Conservation (phyloP, 2,888 invertebrate genomes). For the Hemistola chrysoprasaria region DNA sequence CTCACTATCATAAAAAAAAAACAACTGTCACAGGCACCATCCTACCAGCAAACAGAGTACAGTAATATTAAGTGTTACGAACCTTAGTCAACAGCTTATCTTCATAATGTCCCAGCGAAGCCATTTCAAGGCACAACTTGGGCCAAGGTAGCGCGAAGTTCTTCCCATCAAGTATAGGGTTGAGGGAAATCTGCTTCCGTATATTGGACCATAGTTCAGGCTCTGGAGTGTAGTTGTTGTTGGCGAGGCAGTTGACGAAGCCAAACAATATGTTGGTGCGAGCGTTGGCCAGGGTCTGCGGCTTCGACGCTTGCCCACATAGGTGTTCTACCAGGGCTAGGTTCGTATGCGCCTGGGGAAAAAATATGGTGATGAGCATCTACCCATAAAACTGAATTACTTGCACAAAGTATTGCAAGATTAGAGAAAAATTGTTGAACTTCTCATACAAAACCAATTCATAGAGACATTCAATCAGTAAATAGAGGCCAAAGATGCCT, state of each 20-base stretch:
- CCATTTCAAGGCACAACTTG: constrained; percentile 79
- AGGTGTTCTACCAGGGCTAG: constrained; percentile 82
- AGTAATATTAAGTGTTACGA: constrained; percentile 29
- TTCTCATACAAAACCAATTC: too few relatives aligned
- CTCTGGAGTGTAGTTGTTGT: constrained; percentile 83
- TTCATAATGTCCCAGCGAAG: constrained; percentile 82
- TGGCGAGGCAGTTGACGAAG: constrained; percentile 80
- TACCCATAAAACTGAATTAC: too few relatives aligned
- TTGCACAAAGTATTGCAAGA: too few relatives aligned
- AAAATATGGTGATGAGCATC: too few relatives aligned
- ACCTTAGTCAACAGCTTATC: constrained; percentile 74
- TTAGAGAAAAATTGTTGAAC: too few relatives aligned
- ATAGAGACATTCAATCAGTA: too few relatives aligned
- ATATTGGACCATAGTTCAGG: constrained; percentile 76
- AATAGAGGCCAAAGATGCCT: too few relatives aligned
- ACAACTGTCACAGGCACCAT: too few relatives aligned
- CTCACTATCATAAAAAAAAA: too few relatives aligned
- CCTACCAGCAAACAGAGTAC: too few relatives aligned
- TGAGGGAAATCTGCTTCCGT: constrained; percentile 59
- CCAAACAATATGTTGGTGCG: constrained; percentile 65
- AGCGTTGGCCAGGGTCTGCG: constrained; percentile 55
- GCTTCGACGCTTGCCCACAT: constrained; percentile 65
- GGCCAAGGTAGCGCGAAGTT: constrained; percentile 73
- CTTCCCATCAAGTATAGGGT: constrained; percentile 59
- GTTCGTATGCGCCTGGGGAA: constrained; percentile 82